Conservation (phyloP, 1,140 invertebrate genomes). For the Nephotettix cincticeps region DNA sequence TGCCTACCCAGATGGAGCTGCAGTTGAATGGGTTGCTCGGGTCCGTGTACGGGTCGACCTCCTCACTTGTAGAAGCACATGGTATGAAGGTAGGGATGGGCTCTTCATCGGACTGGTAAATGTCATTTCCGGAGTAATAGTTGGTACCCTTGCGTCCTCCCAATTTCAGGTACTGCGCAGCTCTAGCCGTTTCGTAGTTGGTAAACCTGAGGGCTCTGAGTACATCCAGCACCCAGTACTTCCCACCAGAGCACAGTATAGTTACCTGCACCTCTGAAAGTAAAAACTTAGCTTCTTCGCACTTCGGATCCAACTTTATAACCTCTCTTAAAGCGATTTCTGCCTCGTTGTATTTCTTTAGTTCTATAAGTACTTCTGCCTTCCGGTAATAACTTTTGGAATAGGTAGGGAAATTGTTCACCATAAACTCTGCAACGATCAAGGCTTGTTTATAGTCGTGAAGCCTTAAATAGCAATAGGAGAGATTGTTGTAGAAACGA, state of each 20-base stretch:
- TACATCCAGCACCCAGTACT: background rate
- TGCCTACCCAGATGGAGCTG: background rate
- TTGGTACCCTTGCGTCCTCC: no score
- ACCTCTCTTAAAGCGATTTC: background rate
- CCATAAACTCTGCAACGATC: background rate
- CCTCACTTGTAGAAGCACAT: background rate
- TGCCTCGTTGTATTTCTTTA: background rate
- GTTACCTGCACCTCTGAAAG: background rate
- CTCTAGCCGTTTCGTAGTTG: background rate
- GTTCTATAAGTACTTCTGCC: background rate
- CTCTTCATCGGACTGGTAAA: background rate
- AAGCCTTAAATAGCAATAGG: background rate
- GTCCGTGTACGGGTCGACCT: background rate
- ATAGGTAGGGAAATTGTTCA: background rate
- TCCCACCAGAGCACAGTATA: background rate
- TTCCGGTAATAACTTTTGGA: background rate
- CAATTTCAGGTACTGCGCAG: no score
- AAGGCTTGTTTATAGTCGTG: background rate
- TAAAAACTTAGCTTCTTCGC: background rate
- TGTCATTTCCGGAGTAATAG: background rate
- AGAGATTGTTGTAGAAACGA: background rate
- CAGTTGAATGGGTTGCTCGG: background rate
- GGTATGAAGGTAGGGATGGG: background rate
- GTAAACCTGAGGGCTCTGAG: background rate
- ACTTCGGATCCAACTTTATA: background rate